Conservation (phyloP, 2,797 vertebrate species). For the Loriculus beryllinus region DNA sequence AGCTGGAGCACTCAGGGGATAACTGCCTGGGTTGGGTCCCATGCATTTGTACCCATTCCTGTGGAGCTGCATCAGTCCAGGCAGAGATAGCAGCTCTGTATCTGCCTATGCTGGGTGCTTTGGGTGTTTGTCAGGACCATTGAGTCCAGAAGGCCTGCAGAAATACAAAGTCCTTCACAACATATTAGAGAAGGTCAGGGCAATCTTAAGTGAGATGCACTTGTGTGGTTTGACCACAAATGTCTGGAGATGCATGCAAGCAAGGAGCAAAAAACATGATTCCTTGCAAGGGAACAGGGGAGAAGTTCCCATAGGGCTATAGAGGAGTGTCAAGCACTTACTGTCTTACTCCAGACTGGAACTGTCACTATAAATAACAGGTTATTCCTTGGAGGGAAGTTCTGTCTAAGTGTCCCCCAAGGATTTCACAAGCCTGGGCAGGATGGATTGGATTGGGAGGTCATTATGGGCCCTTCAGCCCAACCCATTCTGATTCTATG, state of each 20-base stretch:
- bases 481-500: neutral
- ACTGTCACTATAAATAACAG: neutral
- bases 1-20: neutral
- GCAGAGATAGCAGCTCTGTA: fast-evolving
- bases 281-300: neutral
- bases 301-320: neutral
- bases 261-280: fast-evolving
- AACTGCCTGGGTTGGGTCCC: neutral
- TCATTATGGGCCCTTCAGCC: neutral
- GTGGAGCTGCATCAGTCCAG: neutral
- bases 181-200: neutral
- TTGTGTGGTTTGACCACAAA: neutral
- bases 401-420: neutral
- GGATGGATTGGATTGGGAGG: neutral
- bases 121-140: neutral
- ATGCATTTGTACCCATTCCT: fast-evolving
- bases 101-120: neutral
- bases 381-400: neutral
- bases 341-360: neutral
- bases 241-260: neutral
- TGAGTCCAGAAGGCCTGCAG: neutral
- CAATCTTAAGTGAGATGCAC: neutral
- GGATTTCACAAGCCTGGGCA: neutral
- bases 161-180: neutral
- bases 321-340: neutral